These are phyloP conservation scores for Marmota monax DNA, from an alignment of 2,113 vertebrate species.

Conservation along the genomic window DNA sequence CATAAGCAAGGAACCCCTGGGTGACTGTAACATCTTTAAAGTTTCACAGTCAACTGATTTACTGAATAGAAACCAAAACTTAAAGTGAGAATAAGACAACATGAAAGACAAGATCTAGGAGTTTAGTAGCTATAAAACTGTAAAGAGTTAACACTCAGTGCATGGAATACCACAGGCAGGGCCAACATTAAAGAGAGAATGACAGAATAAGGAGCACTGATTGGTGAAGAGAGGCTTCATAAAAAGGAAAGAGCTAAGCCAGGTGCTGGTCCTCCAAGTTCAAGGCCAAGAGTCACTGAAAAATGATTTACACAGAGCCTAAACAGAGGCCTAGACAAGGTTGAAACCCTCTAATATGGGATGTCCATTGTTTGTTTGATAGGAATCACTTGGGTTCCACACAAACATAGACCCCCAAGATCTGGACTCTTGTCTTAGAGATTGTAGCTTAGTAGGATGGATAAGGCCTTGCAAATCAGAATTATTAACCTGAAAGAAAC, in stretches of 20 bases:
- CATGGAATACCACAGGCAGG: too few relatives aligned
- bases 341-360: neutral
- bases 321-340: neutral
- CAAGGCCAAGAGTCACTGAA: neutral
- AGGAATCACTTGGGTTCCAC: neutral
- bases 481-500: neutral
- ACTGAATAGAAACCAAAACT: neutral
- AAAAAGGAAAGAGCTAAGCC: neutral
- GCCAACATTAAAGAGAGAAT: neutral
- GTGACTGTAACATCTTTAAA: neutral
- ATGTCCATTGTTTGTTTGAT: neutral
- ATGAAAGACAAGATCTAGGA: neutral
- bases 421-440: neutral
- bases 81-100: neutral
- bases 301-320: neutral
- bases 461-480: neutral
- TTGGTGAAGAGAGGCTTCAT: neutral
- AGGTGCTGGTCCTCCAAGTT: neutral
- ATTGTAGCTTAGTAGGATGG: neutral
- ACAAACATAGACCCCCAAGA: neutral
- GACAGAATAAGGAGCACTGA: neutral
- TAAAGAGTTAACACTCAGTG: neutral
- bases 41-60: constrained; percentile 22
- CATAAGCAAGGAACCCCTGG: neutral
- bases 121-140: neutral